These are phyloP conservation scores for Natrix natrix DNA, from an alignment of 2,797 vertebrate genomes.

Conservation along the genomic window DNA sequence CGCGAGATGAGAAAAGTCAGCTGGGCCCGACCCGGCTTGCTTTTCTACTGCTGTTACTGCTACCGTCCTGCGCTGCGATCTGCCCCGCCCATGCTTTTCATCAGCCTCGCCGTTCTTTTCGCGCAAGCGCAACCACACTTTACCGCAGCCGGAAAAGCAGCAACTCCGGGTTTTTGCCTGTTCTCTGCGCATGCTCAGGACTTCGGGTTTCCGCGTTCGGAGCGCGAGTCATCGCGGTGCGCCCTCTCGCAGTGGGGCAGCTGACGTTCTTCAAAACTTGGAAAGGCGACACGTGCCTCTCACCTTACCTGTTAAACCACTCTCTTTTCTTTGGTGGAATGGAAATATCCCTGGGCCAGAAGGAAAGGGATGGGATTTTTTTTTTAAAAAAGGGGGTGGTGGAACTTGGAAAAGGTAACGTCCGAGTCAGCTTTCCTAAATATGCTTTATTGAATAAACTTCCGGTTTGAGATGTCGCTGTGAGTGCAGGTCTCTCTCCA, in stretches of 20 bases:
- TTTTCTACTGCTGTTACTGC: background rate
- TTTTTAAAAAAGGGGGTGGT: fast-evolving
- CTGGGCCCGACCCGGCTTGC: background rate
- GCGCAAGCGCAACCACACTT: background rate
- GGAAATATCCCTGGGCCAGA: background rate
- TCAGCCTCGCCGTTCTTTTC: background rate
- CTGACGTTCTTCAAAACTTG: background rate
- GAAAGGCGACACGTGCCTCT: background rate
- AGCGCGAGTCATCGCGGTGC: background rate
- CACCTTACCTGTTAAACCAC: no score
- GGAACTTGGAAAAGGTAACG: background rate
- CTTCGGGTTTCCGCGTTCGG: background rate
- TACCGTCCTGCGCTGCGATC: background rate
- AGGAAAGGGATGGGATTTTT: background rate
- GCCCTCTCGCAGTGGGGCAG: background rate
- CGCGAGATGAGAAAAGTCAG: slow-evolving; percentile 6
- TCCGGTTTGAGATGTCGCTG: background rate
- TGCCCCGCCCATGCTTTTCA: background rate
- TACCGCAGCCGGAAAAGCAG: background rate
- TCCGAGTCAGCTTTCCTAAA: background rate
- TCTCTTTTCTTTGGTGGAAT: no score
- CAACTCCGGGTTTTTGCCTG: background rate
- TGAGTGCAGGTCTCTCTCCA: background rate
- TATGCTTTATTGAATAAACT: background rate
- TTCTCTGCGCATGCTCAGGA: background rate